phyloP scores from a whole-genome alignment of 2,113 vertebrate species.

The Chionis minor region DNA sequence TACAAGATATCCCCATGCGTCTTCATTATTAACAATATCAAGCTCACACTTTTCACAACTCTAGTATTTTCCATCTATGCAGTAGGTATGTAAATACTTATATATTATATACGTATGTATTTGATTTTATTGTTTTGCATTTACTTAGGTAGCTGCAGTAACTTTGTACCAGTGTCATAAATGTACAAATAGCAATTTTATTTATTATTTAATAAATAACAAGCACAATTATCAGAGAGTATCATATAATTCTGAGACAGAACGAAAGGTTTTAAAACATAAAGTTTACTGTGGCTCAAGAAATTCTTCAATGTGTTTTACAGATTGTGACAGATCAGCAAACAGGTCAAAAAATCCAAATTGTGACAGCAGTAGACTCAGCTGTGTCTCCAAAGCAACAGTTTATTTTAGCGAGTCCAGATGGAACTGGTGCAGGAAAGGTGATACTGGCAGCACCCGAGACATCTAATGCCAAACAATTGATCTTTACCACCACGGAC shows the following conservation, averaged over 20 bases:
- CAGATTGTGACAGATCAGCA: conserved; percentile 98
- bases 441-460: conserved; percentile 93
- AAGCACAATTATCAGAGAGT: background rate
- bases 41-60: background rate
- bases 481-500: conserved; percentile 94
- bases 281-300: background rate
- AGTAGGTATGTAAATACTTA: background rate
- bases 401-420: conserved; percentile 92
- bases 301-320: conserved; percentile 49
- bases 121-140: background rate
- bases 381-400: conserved; percentile 90
- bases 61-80: background rate
- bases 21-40: background rate
- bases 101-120: background rate
- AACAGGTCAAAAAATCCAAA: conserved; percentile 97
- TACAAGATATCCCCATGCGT: background rate
- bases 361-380: conserved; percentile 92
- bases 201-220: background rate
- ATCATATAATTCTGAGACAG: background rate
- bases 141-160: background rate
- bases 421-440: conserved; percentile 90
- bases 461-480: conserved; percentile 88
- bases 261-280: background rate
- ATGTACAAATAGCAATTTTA: background rate
- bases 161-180: background rate